Evolutionary conservation across 2,797 vertebrate genomes (phyloP).

Genomic region (Ataeniobius toweri): DNA sequence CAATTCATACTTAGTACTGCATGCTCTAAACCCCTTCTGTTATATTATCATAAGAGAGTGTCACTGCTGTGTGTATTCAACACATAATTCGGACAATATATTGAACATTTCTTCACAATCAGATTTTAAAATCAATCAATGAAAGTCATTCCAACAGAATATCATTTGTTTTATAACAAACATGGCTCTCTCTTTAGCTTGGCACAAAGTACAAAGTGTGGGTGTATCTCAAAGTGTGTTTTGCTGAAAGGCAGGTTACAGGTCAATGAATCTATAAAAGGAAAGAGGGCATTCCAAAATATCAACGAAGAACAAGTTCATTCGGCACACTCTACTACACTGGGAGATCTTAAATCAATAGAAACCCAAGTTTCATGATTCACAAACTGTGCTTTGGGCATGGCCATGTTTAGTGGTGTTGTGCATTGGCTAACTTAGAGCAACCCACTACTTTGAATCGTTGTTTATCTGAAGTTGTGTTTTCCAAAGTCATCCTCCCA

Average conservation of each 20-base stretch:
- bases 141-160: slow-evolving; percentile 37
- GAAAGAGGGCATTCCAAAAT: slow-evolving; percentile 61
- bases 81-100: slow-evolving; percentile 51
- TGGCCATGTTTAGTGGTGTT: slow-evolving; percentile 32
- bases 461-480: slow-evolving; percentile 22
- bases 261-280: slow-evolving; percentile 67
- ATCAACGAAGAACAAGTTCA: slow-evolving; percentile 62
- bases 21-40: not conserved
- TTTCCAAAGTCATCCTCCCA: slow-evolving; percentile 14
- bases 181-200: slow-evolving; percentile 35
- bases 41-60: slow-evolving; percentile 5
- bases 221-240: slow-evolving; percentile 52
- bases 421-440: slow-evolving; percentile 37
- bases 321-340: slow-evolving; percentile 31
- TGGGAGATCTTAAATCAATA: slow-evolving; percentile 57
- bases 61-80: slow-evolving; percentile 11
- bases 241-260: slow-evolving; percentile 56
- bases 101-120: slow-evolving; percentile 42
- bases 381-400: slow-evolving; percentile 46
- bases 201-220: slow-evolving; percentile 62
- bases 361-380: slow-evolving; percentile 35
- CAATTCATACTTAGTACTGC: slow-evolving; percentile 15
- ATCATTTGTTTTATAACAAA: slow-evolving; percentile 35
- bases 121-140: slow-evolving; percentile 39
- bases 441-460: slow-evolving; percentile 25